phyloP scores from a whole-genome alignment of 2,113 vertebrate species.

The Carollia perspicillata region DNA sequence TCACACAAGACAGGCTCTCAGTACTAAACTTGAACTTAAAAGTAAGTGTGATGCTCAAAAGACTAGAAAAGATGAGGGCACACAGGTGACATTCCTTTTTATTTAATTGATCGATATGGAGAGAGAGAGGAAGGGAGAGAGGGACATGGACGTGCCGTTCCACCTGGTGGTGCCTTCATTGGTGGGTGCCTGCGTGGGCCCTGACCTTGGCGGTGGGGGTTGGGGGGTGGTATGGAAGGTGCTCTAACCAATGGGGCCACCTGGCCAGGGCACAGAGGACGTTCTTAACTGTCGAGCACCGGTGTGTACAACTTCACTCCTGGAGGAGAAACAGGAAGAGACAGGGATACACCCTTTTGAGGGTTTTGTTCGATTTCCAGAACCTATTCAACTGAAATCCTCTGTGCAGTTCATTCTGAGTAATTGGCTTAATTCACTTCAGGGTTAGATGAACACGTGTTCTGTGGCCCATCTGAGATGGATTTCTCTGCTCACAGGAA shows the following conservation, averaged over 20 bases:
- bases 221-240: no score
- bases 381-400: background rate
- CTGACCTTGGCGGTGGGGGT: no score
- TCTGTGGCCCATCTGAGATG: background rate
- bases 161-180: no score
- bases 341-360: no score
- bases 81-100: background rate
- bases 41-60: background rate
- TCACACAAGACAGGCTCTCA: background rate
- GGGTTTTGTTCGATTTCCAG: background rate
- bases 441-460: background rate
- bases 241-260: no score
- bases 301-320: fast-evolving
- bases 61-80: background rate
- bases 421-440: background rate
- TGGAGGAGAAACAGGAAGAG: background rate
- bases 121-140: no score
- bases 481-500: background rate
- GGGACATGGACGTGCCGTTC: no score
- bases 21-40: background rate
- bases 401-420: background rate
- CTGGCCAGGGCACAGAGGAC: no score
- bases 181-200: no score
- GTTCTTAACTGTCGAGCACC: background rate
- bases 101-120: no score